A percentile compares a stretch with the other conserved stretches of the same genome.
Conservation (phyloP, 1,140 invertebrate genomes). For the Tetramorium alpestre region DNA sequence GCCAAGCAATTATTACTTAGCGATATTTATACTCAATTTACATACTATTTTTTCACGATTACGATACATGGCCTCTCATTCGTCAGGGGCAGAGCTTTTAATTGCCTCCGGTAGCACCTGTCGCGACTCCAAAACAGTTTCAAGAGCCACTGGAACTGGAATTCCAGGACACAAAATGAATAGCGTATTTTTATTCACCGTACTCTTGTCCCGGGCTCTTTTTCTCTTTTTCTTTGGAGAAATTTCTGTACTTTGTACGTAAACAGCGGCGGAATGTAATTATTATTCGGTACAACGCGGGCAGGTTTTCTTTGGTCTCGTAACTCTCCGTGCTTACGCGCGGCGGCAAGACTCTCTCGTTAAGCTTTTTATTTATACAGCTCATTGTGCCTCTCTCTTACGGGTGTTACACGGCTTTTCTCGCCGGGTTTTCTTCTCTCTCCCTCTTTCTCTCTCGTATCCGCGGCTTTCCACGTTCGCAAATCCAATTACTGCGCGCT, state of each 20-base stretch:
- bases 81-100: constrained; percentile 20
- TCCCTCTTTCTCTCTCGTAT: neutral
- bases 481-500: constrained; percentile 67
- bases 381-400: constrained; percentile 18
- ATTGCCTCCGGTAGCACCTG: constrained; percentile 32
- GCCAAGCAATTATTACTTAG: constrained; percentile 48
- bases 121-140: neutral
- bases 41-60: constrained; percentile 31
- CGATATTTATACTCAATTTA: constrained; percentile 55
- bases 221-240: neutral
- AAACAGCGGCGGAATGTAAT: constrained; percentile 59
- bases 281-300: constrained; percentile 60
- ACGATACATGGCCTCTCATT: constrained; percentile 8
- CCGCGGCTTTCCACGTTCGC: constrained; percentile 35
- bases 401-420: constrained; percentile 32
- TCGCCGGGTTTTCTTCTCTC: constrained; percentile 33
- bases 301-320: constrained; percentile 50
- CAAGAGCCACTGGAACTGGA: neutral
- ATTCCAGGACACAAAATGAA: neutral
- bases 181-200: neutral
- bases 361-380: constrained; percentile 71
- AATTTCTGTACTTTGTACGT: constrained; percentile 50
- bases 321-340: constrained; percentile 52
- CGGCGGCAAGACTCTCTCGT: constrained; percentile 14
- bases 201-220: neutral